Evolutionary conservation across 2,888 invertebrate genomes (phyloP).

Genomic region (Petrolisthes manimaculis): DNA sequence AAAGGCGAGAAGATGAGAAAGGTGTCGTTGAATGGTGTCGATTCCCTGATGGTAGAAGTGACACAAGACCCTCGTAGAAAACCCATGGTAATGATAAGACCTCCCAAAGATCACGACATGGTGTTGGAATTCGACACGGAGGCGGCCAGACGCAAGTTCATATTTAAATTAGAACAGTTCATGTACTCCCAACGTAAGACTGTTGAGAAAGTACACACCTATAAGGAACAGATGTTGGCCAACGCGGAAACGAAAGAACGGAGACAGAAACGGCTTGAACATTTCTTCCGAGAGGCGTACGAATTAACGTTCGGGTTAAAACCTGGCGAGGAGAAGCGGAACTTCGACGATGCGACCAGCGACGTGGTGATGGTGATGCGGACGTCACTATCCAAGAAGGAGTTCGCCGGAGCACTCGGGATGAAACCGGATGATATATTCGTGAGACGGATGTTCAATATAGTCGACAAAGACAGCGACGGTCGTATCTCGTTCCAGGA

Average conservation of each 20-base stretch:
- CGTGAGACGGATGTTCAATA: conserved; percentile 97
- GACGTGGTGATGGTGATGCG: conserved; percentile 93
- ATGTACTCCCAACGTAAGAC: conserved; percentile 85
- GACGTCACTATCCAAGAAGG: conserved; percentile 89
- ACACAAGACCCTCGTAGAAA: conserved; percentile 78
- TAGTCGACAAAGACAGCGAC: conserved; percentile 93
- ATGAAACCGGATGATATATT: conserved; percentile 96
- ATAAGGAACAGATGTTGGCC: conserved; percentile 83
- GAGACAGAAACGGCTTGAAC: conserved; percentile 89
- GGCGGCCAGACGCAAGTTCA: conserved; percentile 85
- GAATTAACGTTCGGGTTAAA: conserved; percentile 90
- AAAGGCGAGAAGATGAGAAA: conserved; percentile 92
- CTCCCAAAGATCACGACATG: conserved; percentile 90
- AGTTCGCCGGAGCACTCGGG: conserved; percentile 94
- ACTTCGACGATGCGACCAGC: conserved; percentile 76
- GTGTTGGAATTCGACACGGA: conserved; percentile 90
- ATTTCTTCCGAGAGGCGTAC: conserved; percentile 96
- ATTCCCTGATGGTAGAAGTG: conserved; percentile 86
- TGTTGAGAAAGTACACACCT: conserved; percentile 76
- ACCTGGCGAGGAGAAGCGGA: conserved; percentile 85
- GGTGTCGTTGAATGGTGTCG: conserved; percentile 81
- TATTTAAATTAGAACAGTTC: conserved; percentile 88
- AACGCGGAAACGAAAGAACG: conserved; percentile 94
- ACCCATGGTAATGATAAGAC: conserved; percentile 84
- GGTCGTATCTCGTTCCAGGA: conserved; percentile 92